Evolutionary conservation across 2,888 invertebrate species (phyloP).

Genomic region (Melanostoma mellinum): DNA sequence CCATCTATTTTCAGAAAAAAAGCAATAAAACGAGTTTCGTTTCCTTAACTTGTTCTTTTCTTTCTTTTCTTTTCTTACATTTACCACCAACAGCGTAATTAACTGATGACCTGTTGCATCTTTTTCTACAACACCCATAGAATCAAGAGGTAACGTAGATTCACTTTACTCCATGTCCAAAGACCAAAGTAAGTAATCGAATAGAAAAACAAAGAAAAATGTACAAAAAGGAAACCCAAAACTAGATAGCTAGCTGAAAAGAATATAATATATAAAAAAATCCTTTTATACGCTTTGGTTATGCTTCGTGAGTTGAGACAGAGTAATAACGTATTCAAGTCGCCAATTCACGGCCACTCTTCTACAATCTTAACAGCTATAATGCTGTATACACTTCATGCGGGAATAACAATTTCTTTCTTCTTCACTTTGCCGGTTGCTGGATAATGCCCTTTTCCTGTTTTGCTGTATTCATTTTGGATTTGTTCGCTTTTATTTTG

Average conservation of each 20-base stretch:
- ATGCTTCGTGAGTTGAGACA: conserved; percentile 22
- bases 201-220: conserved; percentile 17
- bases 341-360: conserved; percentile 70
- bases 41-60: conserved; percentile 43
- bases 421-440: conserved; percentile 21
- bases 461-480: conserved; percentile 30
- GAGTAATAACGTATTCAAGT: conserved; percentile 51
- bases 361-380: conserved; percentile 72
- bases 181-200: conserved; percentile 39
- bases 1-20: neutral
- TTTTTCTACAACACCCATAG: conserved; percentile 38
- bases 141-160: conserved; percentile 24
- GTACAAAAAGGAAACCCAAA: neutral
- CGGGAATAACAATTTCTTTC: conserved; percentile 23
- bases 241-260: neutral
- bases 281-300: conserved; percentile 28
- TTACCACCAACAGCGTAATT: conserved; percentile 24
- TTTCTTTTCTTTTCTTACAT: conserved; percentile 16
- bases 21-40: conserved; percentile 53
- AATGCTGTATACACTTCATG: conserved; percentile 16
- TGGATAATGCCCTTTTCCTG: conserved; percentile 65
- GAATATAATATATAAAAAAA: conserved; percentile 15
- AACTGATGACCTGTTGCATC: conserved; percentile 71
- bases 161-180: neutral
- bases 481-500: conserved; percentile 11